phyloP scores from a whole-genome alignment of 1,140 invertebrate species.

The Hypsibius dujardini region DNA sequence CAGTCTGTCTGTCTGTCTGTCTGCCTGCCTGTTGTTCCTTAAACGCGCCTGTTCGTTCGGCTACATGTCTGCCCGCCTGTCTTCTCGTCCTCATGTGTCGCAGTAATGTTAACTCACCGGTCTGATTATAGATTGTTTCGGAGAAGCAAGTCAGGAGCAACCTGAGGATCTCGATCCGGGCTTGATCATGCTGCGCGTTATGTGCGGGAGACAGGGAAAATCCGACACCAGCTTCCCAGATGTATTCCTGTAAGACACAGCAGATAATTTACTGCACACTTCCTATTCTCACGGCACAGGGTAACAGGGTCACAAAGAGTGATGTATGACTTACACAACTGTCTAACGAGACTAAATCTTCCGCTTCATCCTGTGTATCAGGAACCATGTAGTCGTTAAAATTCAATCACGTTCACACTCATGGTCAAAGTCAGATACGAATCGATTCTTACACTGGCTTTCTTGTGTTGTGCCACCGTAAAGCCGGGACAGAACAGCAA shows the following conservation, averaged over 20 bases:
- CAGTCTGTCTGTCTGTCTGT: no score
- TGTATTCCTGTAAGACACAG: no score
- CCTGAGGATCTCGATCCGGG: conserved; percentile 79
- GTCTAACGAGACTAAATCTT: conserved; percentile 83
- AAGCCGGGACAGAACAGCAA: conserved; percentile 96
- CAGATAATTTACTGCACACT: no score
- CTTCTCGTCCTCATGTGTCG: not conserved
- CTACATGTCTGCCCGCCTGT: no score
- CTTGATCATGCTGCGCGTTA: conserved; percentile 59
- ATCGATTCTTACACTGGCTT: conserved; percentile 23
- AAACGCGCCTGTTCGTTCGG: no score
- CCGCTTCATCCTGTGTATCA: conserved; percentile 61
- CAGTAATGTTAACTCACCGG: conserved; percentile 39
- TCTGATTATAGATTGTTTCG: conserved; percentile 83
- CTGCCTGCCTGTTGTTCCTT: no score
- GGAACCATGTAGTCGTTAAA: conserved; percentile 21
- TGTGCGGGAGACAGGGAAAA: conserved; percentile 75
- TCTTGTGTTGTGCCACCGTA: conserved; percentile 49
- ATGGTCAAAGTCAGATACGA: conserved; percentile 37
- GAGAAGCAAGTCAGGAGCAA: conserved; percentile 86
- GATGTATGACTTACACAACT: no score
- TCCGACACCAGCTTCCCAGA: conserved; percentile 98
- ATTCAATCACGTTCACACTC: conserved; percentile 19
- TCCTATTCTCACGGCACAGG: no score
- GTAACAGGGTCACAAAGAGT: no score